phyloP scores from a whole-genome alignment of 2,797 vertebrate genomes.

The Falco naumanni region DNA sequence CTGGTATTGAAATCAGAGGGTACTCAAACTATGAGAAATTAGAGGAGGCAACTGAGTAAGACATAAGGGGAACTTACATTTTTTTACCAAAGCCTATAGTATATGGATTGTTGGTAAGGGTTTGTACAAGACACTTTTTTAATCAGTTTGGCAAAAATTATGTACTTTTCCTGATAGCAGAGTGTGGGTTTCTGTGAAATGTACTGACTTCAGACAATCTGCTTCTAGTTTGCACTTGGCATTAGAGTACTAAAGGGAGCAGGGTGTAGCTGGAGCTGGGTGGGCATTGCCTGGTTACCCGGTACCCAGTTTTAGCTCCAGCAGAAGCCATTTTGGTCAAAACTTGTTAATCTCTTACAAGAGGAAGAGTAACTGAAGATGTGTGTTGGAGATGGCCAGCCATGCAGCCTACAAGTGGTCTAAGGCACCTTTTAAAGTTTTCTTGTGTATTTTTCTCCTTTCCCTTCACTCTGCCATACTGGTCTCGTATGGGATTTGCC shows the following conservation, averaged over 20 bases:
- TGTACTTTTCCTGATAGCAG: background rate
- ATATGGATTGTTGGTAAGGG: background rate
- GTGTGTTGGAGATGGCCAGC: background rate
- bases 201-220: background rate
- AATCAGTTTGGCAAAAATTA: background rate
- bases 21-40: background rate
- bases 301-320: background rate
- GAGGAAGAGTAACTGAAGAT: background rate
- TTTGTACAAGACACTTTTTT: background rate
- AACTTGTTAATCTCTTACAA: background rate
- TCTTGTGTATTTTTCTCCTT: background rate
- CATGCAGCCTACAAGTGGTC: background rate
- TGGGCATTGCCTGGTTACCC: background rate
- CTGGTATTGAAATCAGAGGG: background rate
- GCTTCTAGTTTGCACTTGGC: background rate
- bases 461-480: background rate
- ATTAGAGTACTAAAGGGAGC: background rate
- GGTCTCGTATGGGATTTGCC: background rate
- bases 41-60: background rate
- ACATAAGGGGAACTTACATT: background rate
- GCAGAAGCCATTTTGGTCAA: background rate
- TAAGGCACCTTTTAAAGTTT: background rate
- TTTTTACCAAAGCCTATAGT: accelerated
- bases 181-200: background rate
- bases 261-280: background rate